These are phyloP conservation scores for Thalassarche chlororhynchos DNA, from an alignment of 2,113 vertebrate species.

Conservation along the genomic window DNA sequence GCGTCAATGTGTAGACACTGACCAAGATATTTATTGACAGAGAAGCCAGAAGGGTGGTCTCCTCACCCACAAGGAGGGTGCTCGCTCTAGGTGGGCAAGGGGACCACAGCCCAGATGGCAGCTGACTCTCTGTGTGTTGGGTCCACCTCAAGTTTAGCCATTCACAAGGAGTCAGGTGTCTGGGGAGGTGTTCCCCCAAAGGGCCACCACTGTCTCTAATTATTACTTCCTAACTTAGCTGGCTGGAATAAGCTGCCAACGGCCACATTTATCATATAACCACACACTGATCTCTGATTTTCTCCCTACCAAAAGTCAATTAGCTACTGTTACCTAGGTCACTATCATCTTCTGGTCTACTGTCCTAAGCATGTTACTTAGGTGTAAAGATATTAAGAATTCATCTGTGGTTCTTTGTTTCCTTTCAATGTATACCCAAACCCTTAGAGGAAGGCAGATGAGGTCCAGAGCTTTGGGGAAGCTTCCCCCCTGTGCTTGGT, in stretches of 20 bases:
- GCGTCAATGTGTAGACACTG: fast-evolving
- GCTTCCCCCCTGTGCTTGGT: neutral
- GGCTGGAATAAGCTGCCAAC: neutral
- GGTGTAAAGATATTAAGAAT: neutral
- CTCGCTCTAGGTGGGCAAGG: neutral
- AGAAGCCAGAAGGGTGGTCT: neutral
- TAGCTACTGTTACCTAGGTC: no score
- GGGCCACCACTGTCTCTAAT: neutral
- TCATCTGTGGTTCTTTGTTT: neutral
- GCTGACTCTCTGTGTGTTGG: fast-evolving
- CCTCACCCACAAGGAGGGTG: neutral
- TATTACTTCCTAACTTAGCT: neutral
- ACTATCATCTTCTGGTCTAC: neutral
- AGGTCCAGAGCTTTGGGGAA: neutral
- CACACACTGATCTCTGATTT: neutral
- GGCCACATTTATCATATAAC: neutral
- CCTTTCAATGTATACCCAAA: neutral
- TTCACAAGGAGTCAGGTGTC: neutral
- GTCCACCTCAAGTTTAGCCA: neutral
- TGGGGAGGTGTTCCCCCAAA: neutral
- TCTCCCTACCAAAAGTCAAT: neutral
- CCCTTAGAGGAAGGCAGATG: neutral
- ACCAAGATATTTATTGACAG: neutral
- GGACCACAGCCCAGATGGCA: neutral
- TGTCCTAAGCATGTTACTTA: neutral